A percentile compares a stretch with the other conserved stretches of the same genome.
Evolutionary conservation across 2,888 invertebrate genomes (phyloP).

Genomic region (Ectropis crepuscularia): DNA sequence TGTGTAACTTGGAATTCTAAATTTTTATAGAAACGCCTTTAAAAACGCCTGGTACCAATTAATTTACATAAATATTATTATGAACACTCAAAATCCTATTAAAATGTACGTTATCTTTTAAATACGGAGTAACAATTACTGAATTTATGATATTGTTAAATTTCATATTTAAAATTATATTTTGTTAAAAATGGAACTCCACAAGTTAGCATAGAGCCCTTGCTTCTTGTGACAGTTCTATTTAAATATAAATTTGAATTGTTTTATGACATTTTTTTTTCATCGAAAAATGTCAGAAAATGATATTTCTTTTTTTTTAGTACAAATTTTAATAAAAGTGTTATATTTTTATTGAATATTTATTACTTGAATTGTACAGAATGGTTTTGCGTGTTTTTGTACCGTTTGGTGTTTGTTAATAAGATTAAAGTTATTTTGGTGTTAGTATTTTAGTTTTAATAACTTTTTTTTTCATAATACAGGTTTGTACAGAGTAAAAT

Average conservation of each 20-base stretch:
- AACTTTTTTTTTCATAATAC: constrained; percentile 43
- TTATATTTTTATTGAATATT: no score
- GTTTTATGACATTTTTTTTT: constrained; percentile 50
- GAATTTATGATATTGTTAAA: constrained; percentile 33
- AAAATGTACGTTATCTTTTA: constrained; percentile 31
- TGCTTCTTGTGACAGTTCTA: constrained; percentile 68
- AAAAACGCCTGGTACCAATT: constrained; percentile 17
- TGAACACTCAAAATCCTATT: not conserved
- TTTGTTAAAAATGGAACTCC: constrained; percentile 56
- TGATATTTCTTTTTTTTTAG: constrained; percentile 33
- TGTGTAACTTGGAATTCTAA: constrained; percentile 24
- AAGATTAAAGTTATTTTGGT: not conserved
- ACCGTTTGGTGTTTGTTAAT: not conserved
- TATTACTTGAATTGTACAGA: no score
- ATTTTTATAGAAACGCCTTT: constrained; percentile 27
- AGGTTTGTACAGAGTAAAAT: constrained; percentile 46
- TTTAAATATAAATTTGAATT: constrained; percentile 45
- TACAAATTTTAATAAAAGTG: no score
- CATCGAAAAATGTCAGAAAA: constrained; percentile 27
- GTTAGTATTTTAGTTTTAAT: constrained; percentile 16
- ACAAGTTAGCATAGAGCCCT: constrained; percentile 73
- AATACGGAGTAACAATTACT: constrained; percentile 69
- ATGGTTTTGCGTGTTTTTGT: no score
- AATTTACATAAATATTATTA: constrained; percentile 16
- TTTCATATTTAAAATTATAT: constrained; percentile 45